Conservation (phyloP, 1,140 invertebrate genomes). For the Macrotrachela quadricornifera region DNA sequence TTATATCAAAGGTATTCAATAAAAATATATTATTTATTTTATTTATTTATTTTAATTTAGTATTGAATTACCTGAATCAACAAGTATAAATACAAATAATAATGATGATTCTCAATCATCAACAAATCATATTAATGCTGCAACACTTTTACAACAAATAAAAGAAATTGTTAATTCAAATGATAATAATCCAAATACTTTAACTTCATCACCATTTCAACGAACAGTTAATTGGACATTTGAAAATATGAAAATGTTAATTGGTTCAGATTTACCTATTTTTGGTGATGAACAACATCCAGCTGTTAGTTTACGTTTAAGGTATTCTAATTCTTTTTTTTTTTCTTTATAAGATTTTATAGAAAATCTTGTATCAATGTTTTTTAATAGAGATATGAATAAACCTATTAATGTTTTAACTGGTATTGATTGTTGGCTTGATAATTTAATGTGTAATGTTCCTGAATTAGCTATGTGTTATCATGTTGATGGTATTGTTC, state of each 20-base stretch:
- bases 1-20: slow-evolving; percentile 43
- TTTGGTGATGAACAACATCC: slow-evolving; percentile 69
- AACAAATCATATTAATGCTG: too few species aligned
- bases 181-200: too few species aligned
- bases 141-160: neutral
- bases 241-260: slow-evolving; percentile 76
- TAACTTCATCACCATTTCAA: neutral
- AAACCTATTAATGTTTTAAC: slow-evolving; percentile 78
- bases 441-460: slow-evolving; percentile 86
- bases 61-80: neutral
- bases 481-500: slow-evolving; percentile 73
- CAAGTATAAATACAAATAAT: neutral
- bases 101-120: too few species aligned
- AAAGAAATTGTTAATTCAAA: neutral
- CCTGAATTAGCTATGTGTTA: slow-evolving; percentile 86
- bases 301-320: slow-evolving; percentile 44
- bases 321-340: slow-evolving; percentile 15
- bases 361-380: too few species aligned
- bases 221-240: slow-evolving; percentile 52
- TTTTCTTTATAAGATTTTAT: too few species aligned
- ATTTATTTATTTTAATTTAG: neutral
- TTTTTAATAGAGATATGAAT: slow-evolving; percentile 41
- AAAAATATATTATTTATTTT: neutral
- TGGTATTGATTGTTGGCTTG: slow-evolving; percentile 81
- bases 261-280: slow-evolving; percentile 73